These are phyloP conservation scores for Mustela lutreola DNA, from an alignment of 2,113 vertebrate species.

Conservation along the genomic window DNA sequence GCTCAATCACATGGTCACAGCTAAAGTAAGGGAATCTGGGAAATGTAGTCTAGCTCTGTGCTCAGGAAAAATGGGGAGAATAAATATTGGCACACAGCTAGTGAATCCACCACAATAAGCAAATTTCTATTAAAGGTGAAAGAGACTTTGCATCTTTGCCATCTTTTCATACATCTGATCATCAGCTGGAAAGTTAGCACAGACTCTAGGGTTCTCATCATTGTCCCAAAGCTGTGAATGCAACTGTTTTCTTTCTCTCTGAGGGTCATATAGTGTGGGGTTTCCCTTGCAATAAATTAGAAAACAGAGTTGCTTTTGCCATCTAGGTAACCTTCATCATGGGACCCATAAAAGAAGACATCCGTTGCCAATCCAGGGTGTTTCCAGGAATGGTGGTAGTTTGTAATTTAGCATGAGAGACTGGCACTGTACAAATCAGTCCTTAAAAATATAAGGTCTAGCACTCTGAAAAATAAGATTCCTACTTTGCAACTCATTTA, in stretches of 20 bases:
- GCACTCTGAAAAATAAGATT: background rate
- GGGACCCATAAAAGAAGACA: background rate
- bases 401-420: background rate
- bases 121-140: background rate
- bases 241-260: background rate
- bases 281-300: background rate
- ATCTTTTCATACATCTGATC: background rate
- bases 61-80: background rate
- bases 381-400: background rate
- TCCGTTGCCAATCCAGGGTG: background rate
- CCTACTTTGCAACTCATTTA: slow-evolving; percentile 21
- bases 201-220: background rate
- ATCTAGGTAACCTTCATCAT: background rate
- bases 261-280: background rate
- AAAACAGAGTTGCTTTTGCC: background rate
- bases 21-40: background rate
- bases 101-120: background rate
- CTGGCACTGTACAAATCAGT: background rate
- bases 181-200: background rate
- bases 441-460: background rate
- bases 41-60: background rate
- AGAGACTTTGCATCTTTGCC: background rate
- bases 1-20: background rate
- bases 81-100: too few relatives aligned
- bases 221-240: background rate